Evolutionary conservation across 2,113 vertebrate genomes (phyloP).

Genomic region (Pseudopipra pipra): DNA sequence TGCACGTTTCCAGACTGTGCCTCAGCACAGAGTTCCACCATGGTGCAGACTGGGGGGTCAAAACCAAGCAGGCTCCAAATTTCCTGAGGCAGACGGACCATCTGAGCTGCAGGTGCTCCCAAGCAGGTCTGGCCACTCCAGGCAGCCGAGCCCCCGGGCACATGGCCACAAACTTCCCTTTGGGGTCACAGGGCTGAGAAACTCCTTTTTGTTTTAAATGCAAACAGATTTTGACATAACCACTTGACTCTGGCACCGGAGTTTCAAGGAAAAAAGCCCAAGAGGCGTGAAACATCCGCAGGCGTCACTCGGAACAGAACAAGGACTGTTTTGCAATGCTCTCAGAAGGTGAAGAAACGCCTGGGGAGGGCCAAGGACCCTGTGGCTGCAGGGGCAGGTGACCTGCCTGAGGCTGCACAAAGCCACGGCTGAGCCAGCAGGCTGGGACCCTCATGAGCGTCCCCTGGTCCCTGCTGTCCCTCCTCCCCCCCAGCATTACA

Average conservation of each 20-base stretch:
- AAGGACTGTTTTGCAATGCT: not conserved
- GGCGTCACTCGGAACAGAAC: not conserved
- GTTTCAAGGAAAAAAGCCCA: not conserved
- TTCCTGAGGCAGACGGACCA: accelerated
- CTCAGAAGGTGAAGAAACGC: not conserved
- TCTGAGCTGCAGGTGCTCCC: not conserved
- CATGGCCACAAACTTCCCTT: not conserved
- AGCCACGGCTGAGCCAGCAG: accelerated
- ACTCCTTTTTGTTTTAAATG: not conserved
- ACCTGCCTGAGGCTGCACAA: not conserved
- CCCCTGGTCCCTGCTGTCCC: accelerated
- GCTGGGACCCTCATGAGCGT: accelerated
- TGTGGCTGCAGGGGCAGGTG: not conserved
- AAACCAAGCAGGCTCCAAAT: not conserved
- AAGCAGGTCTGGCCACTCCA: not conserved
- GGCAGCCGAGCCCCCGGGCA: not conserved
- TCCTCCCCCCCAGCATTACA: accelerated
- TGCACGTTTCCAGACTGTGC: not conserved
- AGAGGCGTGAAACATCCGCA: not conserved
- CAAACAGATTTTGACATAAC: not conserved
- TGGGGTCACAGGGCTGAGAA: not conserved
- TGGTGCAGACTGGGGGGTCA: not conserved
- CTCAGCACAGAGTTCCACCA: accelerated
- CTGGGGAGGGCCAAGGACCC: not conserved
- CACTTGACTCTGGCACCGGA: not conserved